Evolutionary conservation across 2,888 invertebrate species (phyloP), one percentile per base, ranked within the genome.

Genomic region (Pheosia tremula): DNA sequence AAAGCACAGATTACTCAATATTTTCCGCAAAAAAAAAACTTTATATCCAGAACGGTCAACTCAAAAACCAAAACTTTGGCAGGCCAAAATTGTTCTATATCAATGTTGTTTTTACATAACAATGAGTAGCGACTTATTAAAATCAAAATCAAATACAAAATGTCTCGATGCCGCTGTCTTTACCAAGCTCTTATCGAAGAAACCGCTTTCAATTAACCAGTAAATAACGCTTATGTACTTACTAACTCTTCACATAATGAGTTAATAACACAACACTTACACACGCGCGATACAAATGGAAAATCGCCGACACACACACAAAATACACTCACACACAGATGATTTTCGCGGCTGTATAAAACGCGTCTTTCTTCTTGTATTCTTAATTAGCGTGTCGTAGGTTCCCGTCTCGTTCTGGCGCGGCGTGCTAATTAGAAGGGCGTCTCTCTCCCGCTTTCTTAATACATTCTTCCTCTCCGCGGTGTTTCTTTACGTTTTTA

Each of bases 361-460:
- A 92, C 87, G 88, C 89, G 94, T 90, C 90, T 95, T 95, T 95
- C 95, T 95, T 95, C 95, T 94, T 90, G 95, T 94, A 95, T 95
- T 95, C 95, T 95, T 95, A 95, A 95, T 95, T 95, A 95, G 95
- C 95, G 95, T 94, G 93, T 87, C 90, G 89, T 82, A 67, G 85
- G 66, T 68, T 60, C 50, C 83, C 68, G 82, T 93, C 94, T 82
- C 88, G 86, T 85, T 94, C 91, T 72, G 83, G 74, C 93, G 55
- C 68, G 75, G 72, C 78, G 87, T 87, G 90, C 87, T 93, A 93
- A 91, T 91, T 92, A 92, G 88, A 85, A 87, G 82, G 78, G 84
- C 80, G 88, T 94, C 94, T 80, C 91, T 80, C 82, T 95, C 94
- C 72, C 91, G 92, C 95, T 92, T 92, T 93, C 93, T 94, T 93